These are phyloP conservation scores for Campoplex capitator DNA, from an alignment of 2,888 invertebrate genomes.

Conservation along the genomic window DNA sequence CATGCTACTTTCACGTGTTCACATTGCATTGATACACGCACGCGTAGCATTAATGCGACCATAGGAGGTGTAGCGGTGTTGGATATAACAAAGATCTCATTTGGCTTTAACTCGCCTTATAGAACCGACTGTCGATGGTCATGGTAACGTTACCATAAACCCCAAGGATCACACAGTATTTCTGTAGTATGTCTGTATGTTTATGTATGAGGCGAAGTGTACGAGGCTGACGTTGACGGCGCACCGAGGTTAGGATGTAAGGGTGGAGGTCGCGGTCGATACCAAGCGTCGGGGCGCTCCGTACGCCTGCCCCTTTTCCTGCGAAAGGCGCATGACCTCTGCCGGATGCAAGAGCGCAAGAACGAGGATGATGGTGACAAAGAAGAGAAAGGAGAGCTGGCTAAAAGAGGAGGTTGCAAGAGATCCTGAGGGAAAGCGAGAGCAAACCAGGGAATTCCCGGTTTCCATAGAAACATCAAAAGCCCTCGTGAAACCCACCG, in stretches of 20 bases:
- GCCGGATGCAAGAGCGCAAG: conserved; percentile 58
- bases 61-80: background rate
- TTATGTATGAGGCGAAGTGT: conserved; percentile 33
- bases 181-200: background rate
- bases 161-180: conserved; percentile 1
- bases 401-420: conserved; percentile 39
- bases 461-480: conserved; percentile 81
- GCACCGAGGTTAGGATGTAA: conserved; percentile 38
- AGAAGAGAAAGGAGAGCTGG: conserved; percentile 68
- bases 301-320: conserved; percentile 24
- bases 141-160: conserved; percentile 55
- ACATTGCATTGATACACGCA: background rate
- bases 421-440: conserved; percentile 61
- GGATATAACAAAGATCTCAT: conserved; percentile 23
- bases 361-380: conserved; percentile 51
- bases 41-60: background rate
- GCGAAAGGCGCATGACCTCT: conserved; percentile 72
- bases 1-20: background rate
- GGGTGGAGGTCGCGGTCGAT: conserved; percentile 73
- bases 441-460: conserved; percentile 66
- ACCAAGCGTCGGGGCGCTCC: conserved; percentile 70
- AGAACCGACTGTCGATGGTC: conserved; percentile 51
- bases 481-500: conserved; percentile 69
- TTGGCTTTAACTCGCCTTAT: conserved; percentile 15
- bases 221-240: conserved; percentile 56